These are phyloP conservation scores for Camponotus floridanus DNA, from an alignment of 1,140 invertebrate genomes.

Conservation along the genomic window DNA sequence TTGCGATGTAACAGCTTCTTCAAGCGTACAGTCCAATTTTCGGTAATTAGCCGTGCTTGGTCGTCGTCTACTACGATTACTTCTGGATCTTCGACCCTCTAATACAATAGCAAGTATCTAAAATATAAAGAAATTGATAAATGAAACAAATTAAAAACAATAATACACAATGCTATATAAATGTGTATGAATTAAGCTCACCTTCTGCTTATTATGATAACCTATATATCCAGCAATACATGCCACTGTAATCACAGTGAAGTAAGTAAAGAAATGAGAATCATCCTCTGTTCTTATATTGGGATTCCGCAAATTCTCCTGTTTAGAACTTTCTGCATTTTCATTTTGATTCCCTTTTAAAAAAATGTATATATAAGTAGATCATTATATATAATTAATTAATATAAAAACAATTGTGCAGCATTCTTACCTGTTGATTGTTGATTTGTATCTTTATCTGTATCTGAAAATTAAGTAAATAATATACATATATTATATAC, in stretches of 20 bases:
- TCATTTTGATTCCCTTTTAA: slow-evolving; percentile 51
- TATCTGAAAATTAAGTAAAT: slow-evolving; percentile 45
- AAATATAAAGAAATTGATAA: slow-evolving; percentile 59
- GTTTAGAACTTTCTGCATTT: slow-evolving; percentile 26
- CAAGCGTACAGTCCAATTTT: slow-evolving; percentile 88
- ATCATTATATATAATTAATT: slow-evolving; percentile 20
- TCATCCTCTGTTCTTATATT: slow-evolving; percentile 80
- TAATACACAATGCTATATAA: neutral
- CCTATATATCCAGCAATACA: slow-evolving; percentile 88
- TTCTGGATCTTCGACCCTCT: slow-evolving; percentile 87
- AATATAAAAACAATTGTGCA: neutral
- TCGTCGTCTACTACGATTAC: slow-evolving; percentile 84
- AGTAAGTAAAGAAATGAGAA: slow-evolving; percentile 89
- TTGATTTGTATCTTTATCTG: neutral
- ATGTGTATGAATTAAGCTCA: slow-evolving; percentile 72
- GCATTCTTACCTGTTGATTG: slow-evolving; percentile 22
- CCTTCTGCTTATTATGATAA: slow-evolving; percentile 91
- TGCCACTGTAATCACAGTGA: slow-evolving; percentile 87
- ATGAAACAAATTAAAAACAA: neutral
- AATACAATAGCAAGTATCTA: slow-evolving; percentile 88
- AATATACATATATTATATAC: neutral
- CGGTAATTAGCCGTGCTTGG: slow-evolving; percentile 88
- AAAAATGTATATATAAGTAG: slow-evolving; percentile 4
- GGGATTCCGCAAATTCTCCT: slow-evolving; percentile 40
- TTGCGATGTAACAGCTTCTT: slow-evolving; percentile 88